Percentiles rank a stretch among this genome's conserved stretches.
phyloP scores from a whole-genome alignment of 2,888 invertebrate genomes.

The Scaptomyza tumidula region DNA sequence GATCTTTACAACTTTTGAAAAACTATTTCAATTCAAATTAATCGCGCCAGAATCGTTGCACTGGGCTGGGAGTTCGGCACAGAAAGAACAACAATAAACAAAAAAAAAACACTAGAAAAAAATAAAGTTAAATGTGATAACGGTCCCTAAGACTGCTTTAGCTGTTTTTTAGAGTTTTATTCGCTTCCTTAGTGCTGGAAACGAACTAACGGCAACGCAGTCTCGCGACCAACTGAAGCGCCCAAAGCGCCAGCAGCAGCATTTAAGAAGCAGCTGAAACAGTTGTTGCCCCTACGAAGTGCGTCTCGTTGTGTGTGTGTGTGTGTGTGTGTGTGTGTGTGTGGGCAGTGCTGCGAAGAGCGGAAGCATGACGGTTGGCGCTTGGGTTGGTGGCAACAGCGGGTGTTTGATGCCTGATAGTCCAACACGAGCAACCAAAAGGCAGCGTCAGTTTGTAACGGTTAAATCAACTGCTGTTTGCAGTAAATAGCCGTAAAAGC shows the following conservation, averaged over 20 bases:
- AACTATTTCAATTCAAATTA: conserved; percentile 32
- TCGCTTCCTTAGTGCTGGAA: conserved; percentile 36
- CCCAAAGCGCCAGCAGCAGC: conserved; percentile 52
- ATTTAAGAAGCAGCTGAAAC: conserved; percentile 67
- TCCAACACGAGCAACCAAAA: conserved; percentile 14
- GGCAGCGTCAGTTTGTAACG: conserved; percentile 43
- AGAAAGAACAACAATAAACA: conserved; percentile 9
- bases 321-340: neutral
- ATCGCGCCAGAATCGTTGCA: conserved; percentile 49
- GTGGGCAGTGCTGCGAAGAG: conserved; percentile 1
- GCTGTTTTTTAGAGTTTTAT: conserved; percentile 2
- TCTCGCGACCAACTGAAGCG: conserved; percentile 76
- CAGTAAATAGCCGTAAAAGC: conserved; percentile 33
- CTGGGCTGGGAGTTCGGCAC: conserved; percentile 27
- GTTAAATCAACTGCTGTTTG: conserved; percentile 26
- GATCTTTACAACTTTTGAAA: conserved; percentile 12
- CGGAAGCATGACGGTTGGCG: neutral
- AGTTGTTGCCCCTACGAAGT: conserved; percentile 33
- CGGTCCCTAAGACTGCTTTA: conserved; percentile 20
- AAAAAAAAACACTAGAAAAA: conserved; percentile 49
- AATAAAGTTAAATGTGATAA: conserved; percentile 8
- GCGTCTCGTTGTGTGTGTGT: conserved; percentile 1
- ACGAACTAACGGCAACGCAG: conserved; percentile 71
- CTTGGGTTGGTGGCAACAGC: neutral
- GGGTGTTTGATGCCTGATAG: conserved; percentile 7